These are phyloP conservation scores for Oceanodroma tethys DNA, from an alignment of 2,113 vertebrate species.

Conservation along the genomic window DNA sequence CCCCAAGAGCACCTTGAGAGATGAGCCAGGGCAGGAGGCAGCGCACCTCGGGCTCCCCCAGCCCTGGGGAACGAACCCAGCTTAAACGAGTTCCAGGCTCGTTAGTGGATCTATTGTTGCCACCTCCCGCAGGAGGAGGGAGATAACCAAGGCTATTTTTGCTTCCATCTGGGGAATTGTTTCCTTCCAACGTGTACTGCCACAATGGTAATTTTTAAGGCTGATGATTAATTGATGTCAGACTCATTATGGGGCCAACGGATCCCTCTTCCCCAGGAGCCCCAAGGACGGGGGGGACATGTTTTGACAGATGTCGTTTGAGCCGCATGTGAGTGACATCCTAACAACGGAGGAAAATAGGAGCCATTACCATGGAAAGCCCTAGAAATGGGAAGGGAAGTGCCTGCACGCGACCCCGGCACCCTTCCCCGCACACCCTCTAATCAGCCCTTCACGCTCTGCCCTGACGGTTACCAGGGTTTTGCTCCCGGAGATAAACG, in stretches of 20 bases:
- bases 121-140: neutral
- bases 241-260: slow-evolving; percentile 12
- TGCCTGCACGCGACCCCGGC: neutral
- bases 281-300: neutral
- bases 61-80: neutral
- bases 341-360: neutral
- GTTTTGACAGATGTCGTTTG: slow-evolving; percentile 56
- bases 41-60: neutral
- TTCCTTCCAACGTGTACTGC: neutral
- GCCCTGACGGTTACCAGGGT: neutral
- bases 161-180: slow-evolving; percentile 56
- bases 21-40: neutral
- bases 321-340: slow-evolving; percentile 2
- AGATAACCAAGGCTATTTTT: slow-evolving; percentile 34
- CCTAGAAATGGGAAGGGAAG: slow-evolving; percentile 51
- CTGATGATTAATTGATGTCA: slow-evolving; percentile 64
- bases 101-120: neutral
- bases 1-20: neutral
- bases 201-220: slow-evolving; percentile 44
- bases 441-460: slow-evolving; percentile 45
- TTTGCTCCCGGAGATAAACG: neutral
- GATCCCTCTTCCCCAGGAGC: slow-evolving; percentile 6
- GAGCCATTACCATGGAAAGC: slow-evolving; percentile 29
- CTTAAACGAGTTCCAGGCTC: neutral
- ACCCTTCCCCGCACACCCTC: neutral